phyloP scores from a whole-genome alignment of 2,797 vertebrate species.

The Thunnus albacares region DNA sequence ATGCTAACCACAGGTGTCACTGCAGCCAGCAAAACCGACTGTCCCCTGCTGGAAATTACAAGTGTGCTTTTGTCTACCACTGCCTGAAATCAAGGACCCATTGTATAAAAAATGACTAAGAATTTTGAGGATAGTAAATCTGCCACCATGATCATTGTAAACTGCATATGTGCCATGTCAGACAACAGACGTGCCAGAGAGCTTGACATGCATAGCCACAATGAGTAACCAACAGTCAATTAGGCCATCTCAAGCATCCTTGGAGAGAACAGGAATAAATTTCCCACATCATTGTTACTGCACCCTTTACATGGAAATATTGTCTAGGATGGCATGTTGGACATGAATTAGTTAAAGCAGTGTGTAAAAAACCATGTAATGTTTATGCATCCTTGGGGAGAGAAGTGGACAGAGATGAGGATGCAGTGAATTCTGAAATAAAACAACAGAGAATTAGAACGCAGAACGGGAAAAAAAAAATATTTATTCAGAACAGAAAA shows the following conservation, averaged over 20 bases:
- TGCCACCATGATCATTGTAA: neutral
- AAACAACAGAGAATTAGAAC: slow-evolving; percentile 42
- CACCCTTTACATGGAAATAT: neutral
- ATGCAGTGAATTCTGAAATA: slow-evolving; percentile 29
- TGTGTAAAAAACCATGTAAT: slow-evolving; percentile 22
- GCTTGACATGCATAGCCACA: neutral
- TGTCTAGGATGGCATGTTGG: slow-evolving; percentile 4
- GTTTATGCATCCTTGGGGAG: slow-evolving; percentile 28
- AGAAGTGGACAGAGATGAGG: slow-evolving; percentile 18
- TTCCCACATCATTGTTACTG: neutral
- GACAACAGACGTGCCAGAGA: neutral
- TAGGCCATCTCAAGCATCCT: neutral
- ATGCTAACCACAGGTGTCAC: too few species aligned
- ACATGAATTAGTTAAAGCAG: slow-evolving; percentile 32
- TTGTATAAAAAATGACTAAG: too few species aligned
- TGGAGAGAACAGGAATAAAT: slow-evolving; percentile 15
- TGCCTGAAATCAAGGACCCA: neutral
- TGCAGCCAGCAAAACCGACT: too few species aligned
- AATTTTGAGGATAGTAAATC: neutral
- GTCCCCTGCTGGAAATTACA: too few species aligned
- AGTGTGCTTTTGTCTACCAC: neutral
- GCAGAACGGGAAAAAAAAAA: slow-evolving; percentile 16
- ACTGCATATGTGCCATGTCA: neutral
- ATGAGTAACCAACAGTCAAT: slow-evolving; percentile 1
- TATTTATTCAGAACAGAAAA: slow-evolving; percentile 44